These are phyloP conservation scores for Pongo pygmaeus DNA, from an alignment of 2,113 vertebrate genomes.

Conservation along the genomic window DNA sequence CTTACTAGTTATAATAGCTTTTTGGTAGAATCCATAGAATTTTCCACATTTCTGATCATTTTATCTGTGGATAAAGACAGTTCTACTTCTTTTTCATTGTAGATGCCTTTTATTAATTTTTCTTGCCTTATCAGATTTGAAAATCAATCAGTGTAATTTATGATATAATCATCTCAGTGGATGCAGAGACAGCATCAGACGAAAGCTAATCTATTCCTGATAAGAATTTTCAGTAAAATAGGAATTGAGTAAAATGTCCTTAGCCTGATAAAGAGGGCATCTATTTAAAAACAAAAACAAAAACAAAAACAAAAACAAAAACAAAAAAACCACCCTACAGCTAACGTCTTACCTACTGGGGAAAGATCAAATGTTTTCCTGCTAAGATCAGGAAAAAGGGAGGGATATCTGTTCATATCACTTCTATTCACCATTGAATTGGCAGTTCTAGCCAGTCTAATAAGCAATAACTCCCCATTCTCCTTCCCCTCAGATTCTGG, in stretches of 20 bases:
- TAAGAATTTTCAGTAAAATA: background rate
- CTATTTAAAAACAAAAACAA: background rate
- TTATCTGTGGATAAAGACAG: background rate
- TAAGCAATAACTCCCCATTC: background rate
- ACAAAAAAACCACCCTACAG: too few relatives aligned
- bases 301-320: too few relatives aligned
- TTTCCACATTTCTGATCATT: conserved; percentile 21
- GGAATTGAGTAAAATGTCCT: background rate
- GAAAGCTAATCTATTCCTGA: background rate
- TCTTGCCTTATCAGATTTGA: background rate
- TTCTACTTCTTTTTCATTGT: background rate
- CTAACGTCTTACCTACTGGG: background rate
- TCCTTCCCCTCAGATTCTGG: background rate
- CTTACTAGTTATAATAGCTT: background rate
- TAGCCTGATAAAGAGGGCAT: background rate
- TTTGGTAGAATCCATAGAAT: background rate
- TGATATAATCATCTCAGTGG: background rate
- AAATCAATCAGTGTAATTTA: background rate
- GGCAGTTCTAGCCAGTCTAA: background rate
- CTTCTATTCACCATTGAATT: background rate
- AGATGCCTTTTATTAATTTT: background rate
- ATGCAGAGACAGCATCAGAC: background rate
- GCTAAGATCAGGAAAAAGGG: background rate
- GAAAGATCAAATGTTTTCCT: background rate
- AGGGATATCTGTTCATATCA: background rate